phyloP scores from a whole-genome alignment of 2,113 vertebrate species.

The Clinocottus analis region DNA sequence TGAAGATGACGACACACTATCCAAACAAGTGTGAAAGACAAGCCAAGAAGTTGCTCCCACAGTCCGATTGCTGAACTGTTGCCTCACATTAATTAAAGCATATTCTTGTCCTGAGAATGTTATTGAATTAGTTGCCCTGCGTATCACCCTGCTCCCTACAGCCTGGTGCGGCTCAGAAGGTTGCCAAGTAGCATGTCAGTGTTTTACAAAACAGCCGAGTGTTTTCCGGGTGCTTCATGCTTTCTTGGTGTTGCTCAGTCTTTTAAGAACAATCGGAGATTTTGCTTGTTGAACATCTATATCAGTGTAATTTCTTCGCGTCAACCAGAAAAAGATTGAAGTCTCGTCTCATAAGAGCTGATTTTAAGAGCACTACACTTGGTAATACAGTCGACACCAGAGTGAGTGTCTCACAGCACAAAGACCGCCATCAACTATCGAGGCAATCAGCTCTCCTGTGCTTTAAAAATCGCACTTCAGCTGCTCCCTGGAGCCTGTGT shows the following conservation, averaged over 20 bases:
- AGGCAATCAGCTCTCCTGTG: constrained; percentile 68
- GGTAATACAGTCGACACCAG: neutral
- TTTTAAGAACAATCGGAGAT: neutral
- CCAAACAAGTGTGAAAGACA: constrained; percentile 40
- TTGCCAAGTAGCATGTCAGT: constrained; percentile 50
- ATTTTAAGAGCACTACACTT: neutral
- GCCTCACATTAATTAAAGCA: constrained; percentile 50
- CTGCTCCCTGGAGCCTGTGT: neutral
- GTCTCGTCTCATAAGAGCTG: constrained; percentile 1
- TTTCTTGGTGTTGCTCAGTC: neutral
- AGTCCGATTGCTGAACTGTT: constrained; percentile 38
- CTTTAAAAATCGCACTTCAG: neutral
- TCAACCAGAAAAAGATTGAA: neutral
- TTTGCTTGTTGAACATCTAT: neutral
- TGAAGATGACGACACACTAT: constrained; percentile 37
- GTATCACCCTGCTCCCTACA: constrained; percentile 69
- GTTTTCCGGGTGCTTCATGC: neutral
- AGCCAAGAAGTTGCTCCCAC: constrained; percentile 35
- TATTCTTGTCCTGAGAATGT: constrained; percentile 55
- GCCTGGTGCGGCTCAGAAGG: constrained; percentile 34
- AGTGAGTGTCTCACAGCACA: constrained; percentile 9
- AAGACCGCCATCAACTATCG: constrained; percentile 49
- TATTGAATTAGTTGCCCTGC: constrained; percentile 74
- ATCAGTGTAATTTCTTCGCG: too few relatives aligned
- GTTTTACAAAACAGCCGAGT: constrained; percentile 35